phyloP scores from a whole-genome alignment of 2,888 invertebrate genomes.

The Dichetophora obliterata region DNA sequence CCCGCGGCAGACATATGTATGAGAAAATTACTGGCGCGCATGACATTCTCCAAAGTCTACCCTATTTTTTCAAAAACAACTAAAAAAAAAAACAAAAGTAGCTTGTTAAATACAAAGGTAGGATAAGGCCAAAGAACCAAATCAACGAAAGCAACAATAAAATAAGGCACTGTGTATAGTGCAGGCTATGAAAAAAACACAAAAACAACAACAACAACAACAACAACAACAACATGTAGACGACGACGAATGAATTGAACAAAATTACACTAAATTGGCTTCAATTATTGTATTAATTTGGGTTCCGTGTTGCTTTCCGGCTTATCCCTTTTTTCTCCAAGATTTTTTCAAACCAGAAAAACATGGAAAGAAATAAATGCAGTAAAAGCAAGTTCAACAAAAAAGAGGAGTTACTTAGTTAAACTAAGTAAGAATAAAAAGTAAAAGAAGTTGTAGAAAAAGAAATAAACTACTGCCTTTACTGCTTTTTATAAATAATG shows the following conservation, averaged over 20 bases:
- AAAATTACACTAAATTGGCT: conserved; percentile 69
- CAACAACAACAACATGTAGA: conserved; percentile 33
- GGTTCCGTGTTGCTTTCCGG: conserved; percentile 67
- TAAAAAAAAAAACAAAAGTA: not conserved
- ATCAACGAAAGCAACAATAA: not conserved
- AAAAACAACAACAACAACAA: conserved; percentile 38
- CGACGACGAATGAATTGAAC: conserved; percentile 51
- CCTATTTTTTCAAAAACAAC: not conserved
- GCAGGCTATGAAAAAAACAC: conserved; percentile 7
- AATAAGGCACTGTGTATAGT: not conserved
- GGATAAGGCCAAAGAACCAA: not conserved
- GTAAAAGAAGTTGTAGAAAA: not conserved
- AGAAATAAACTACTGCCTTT: not conserved
- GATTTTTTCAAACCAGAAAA: not conserved
- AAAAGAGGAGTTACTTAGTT: conserved; percentile 22
- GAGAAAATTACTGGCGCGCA: conserved; percentile 26
- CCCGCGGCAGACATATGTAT: not conserved
- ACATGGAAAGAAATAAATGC: not conserved
- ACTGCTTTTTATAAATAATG: too few relatives aligned
- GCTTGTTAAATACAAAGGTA: not conserved
- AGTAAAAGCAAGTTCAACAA: not conserved
- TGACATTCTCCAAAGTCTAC: conserved; percentile 8
- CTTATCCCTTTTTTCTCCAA: conserved; percentile 62
- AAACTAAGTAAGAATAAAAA: not conserved
- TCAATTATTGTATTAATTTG: conserved; percentile 70